These are phyloP conservation scores for Threskiornis aethiopicus DNA, from an alignment of 2,797 vertebrate species.

Conservation along the genomic window DNA sequence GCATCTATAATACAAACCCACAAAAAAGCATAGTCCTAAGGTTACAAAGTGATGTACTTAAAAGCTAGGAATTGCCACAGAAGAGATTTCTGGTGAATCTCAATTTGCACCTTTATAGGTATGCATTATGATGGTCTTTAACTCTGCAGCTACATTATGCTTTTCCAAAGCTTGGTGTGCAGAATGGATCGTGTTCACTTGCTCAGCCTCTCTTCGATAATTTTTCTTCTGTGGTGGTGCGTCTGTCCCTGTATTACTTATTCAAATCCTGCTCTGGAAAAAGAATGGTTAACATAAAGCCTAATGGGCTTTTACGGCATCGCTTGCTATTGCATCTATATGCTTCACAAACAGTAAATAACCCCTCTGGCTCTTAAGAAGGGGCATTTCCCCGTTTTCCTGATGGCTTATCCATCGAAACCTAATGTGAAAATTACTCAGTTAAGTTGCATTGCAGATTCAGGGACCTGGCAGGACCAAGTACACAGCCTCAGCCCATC, in stretches of 20 bases:
- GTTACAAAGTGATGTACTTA: background rate
- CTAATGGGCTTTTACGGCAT: background rate
- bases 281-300: background rate
- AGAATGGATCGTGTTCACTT: background rate
- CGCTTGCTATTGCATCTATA: accelerated
- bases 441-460: accelerated
- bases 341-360: background rate
- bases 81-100: background rate
- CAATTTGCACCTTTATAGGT: background rate
- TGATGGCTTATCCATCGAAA: background rate
- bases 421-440: accelerated
- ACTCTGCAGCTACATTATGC: background rate
- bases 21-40: background rate
- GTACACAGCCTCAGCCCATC: accelerated
- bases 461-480: accelerated
- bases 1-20: background rate
- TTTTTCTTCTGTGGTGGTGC: background rate
- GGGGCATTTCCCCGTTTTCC: background rate
- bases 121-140: background rate
- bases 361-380: background rate
- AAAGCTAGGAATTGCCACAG: background rate
- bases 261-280: background rate
- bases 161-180: background rate
- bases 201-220: background rate
- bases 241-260: background rate